phyloP scores from a whole-genome alignment of 2,888 invertebrate species.

The Diogma glabrata region DNA sequence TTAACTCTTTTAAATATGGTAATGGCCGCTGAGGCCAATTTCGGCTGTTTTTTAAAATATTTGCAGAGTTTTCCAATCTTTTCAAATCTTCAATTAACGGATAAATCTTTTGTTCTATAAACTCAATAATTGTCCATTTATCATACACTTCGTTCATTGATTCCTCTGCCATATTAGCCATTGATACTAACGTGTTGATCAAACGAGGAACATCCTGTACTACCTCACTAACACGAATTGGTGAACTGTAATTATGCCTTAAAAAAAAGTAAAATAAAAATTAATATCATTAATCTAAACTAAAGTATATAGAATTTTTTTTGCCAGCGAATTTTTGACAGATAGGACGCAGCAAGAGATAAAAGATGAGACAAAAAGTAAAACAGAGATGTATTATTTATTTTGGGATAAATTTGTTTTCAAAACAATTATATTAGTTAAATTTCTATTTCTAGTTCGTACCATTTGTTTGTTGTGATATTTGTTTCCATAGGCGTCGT shows the following conservation, averaged over 20 bases:
- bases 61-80: conserved; percentile 42
- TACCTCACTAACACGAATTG: conserved; percentile 50
- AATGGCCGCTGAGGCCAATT: conserved; percentile 50
- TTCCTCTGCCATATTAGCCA: conserved; percentile 44
- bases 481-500: too few species aligned
- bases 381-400: too few species aligned
- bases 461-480: too few species aligned
- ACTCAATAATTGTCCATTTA: conserved; percentile 44
- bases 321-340: too few species aligned
- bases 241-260: conserved; percentile 51
- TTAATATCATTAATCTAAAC: too few species aligned
- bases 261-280: background rate
- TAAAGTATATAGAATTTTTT: too few species aligned
- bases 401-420: too few species aligned
- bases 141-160: conserved; percentile 47
- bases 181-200: conserved; percentile 42
- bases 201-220: conserved; percentile 44
- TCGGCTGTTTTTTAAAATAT: conserved; percentile 39
- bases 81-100: conserved; percentile 40
- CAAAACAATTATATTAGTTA: too few species aligned
- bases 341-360: too few species aligned
- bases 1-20: conserved; percentile 25
- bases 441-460: too few species aligned
- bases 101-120: conserved; percentile 54
- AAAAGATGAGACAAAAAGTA: too few species aligned